Evolutionary conservation across 2,888 invertebrate species (phyloP).

Genomic region (Keiferia lycopersicella): DNA sequence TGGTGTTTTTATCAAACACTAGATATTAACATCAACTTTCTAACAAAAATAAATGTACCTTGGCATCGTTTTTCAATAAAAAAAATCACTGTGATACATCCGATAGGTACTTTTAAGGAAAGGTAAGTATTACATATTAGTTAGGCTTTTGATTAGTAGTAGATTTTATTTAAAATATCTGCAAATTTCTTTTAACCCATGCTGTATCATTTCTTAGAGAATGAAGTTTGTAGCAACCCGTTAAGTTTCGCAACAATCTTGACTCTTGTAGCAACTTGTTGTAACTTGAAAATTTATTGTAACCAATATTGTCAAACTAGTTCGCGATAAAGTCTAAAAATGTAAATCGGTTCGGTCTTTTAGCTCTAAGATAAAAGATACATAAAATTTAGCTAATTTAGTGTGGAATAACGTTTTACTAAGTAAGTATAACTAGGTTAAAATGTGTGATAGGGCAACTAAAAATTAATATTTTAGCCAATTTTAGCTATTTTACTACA

Average conservation of each 20-base stretch:
- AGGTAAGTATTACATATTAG: too few species aligned
- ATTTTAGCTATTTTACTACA: background rate
- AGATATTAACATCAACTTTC: too few species aligned
- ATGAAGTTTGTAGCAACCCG: background rate
- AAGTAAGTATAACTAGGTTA: conserved; percentile 7
- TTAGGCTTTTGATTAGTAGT: too few species aligned
- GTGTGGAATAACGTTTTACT: background rate
- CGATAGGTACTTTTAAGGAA: too few species aligned
- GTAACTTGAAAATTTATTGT: conserved; percentile 8
- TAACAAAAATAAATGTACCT: too few species aligned
- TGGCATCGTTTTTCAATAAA: too few species aligned
- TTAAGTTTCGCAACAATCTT: background rate
- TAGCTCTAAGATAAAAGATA: conserved; percentile 18
- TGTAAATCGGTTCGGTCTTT: conserved; percentile 19
- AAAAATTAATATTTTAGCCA: background rate
- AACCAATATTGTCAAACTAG: conserved; percentile 23
- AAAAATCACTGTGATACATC: too few species aligned
- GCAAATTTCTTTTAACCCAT: too few species aligned
- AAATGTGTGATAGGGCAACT: background rate
- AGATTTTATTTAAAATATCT: too few species aligned
- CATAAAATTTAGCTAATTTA: background rate
- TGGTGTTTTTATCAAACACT: too few species aligned
- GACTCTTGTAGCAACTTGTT: background rate
- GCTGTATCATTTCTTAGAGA: too few species aligned
- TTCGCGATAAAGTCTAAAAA: conserved; percentile 13